Conservation (phyloP, 2,797 vertebrate species). For the Fundulus diaphanus region DNA sequence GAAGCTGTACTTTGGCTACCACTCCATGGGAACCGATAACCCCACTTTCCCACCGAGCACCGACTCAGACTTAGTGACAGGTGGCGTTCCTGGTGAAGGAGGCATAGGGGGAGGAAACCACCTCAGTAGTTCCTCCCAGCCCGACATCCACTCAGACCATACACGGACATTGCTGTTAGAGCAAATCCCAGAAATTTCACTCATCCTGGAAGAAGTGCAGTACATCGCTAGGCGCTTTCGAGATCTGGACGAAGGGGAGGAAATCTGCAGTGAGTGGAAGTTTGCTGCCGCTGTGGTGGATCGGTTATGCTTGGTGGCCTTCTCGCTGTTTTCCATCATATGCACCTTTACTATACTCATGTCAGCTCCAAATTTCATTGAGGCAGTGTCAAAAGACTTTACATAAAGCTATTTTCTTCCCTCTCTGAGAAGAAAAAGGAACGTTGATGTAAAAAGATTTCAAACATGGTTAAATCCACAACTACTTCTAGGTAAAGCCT, state of each 20-base stretch:
- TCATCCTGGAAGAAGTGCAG: constrained; percentile 89
- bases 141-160: constrained; percentile 73
- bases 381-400: constrained; percentile 93
- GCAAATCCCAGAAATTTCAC: constrained; percentile 81
- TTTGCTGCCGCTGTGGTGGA: constrained; percentile 92
- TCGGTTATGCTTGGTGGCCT: constrained; percentile 90
- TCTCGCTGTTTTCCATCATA: constrained; percentile 91
- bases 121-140: constrained; percentile 57
- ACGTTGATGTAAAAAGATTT: constrained; percentile 9
- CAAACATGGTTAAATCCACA: constrained; percentile 13
- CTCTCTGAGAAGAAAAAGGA: neutral
- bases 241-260: constrained; percentile 87
- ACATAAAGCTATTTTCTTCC: constrained; percentile 70
- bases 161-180: constrained; percentile 76
- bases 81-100: constrained; percentile 48
- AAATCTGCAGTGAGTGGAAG: constrained; percentile 91
- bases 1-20: constrained; percentile 85
- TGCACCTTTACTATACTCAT: constrained; percentile 93
- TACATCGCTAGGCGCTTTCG: constrained; percentile 89
- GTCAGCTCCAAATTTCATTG: constrained; percentile 92
- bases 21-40: constrained; percentile 78
- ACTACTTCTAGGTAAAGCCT: constrained; percentile 34
- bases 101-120: constrained; percentile 33
- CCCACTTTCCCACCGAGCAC: constrained; percentile 80
- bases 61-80: constrained; percentile 77